These are phyloP conservation scores for Pseudomyrmex concolor DNA, from an alignment of 1,140 invertebrate genomes.

Conservation along the genomic window DNA sequence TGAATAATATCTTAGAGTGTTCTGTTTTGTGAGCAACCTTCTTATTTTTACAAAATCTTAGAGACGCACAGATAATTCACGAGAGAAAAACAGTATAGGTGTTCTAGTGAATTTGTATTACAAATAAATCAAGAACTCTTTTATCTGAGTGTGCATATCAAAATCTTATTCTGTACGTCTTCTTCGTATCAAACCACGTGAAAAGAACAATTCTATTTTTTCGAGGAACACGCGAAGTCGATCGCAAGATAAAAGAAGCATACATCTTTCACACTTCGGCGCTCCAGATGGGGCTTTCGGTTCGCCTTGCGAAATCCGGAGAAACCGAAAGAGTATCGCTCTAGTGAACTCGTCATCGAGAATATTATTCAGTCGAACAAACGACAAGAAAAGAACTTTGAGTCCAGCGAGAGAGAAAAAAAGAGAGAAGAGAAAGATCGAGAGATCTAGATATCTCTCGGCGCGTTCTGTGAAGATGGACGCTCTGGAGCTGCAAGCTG, in stretches of 20 bases:
- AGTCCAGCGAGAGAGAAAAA: neutral
- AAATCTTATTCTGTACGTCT: slow-evolving; percentile 19
- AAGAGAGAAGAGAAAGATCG: neutral
- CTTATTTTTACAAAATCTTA: too few species aligned
- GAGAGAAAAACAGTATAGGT: neutral
- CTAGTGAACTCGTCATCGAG: slow-evolving; percentile 12
- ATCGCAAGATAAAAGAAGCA: slow-evolving; percentile 30
- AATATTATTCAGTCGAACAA: neutral
- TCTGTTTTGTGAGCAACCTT: neutral
- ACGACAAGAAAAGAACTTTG: neutral
- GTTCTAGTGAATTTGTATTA: too few species aligned
- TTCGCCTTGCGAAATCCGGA: slow-evolving; percentile 7
- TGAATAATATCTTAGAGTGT: neutral
- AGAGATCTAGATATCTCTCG: neutral
- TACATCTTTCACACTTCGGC: neutral
- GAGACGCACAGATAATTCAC: slow-evolving; percentile 1
- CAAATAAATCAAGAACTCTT: too few species aligned
- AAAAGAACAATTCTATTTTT: neutral
- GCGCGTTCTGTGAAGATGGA: slow-evolving; percentile 74
- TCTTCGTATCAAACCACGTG: neutral
- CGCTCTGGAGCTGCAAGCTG: slow-evolving; percentile 82
- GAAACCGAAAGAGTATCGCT: slow-evolving; percentile 9
- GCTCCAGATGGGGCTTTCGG: neutral
- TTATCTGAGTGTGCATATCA: neutral
- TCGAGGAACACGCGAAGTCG: neutral